Evolutionary conservation across 92 coral and sea anemone genomes (phyloP), one percentile per base, ranked within the genome.

Genomic region (Paragorgia papillata): DNA sequence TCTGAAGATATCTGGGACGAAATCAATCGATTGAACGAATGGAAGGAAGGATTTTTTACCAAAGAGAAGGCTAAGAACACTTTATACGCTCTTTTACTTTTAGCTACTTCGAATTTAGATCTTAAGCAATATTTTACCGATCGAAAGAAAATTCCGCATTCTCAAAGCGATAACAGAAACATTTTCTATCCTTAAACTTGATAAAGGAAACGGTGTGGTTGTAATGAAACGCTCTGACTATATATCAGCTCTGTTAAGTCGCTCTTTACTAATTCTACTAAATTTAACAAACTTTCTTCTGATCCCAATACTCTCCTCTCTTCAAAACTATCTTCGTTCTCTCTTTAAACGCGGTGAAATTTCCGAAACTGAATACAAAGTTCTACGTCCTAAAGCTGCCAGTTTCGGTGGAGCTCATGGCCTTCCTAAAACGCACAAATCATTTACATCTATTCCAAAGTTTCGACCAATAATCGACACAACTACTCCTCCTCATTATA

Each of bases 401-500:
- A 6, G 17, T 51, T 51, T 51, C 29, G 69, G 80, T 51, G 3
- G 82, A 26, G 75, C 75, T 15, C 46, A 62, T 62, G 64, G 75
- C 41, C 43, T 62, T 31, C 63, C 75, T 33, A 77, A 77, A 65
- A 77, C 66, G 28, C 82, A 62, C 43, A 62, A 77, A 53, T 35
- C 28, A 24, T 77, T 20, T 43, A 39, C 15, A 24, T 54, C 65
- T 21, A 32, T 77, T 17, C 82, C 75, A 1, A 62, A 77, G 48
- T 77, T 62, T 48, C 75, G 81, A 24, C 75, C 67, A 6, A 70
- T 69, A 33, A 59, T 49, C 15, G 69, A 80, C 41, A 80, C 70
- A 22, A 80, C 79, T 0, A 74, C 20, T 62, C 39, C 82, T 76
- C 82, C 46, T 8, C 74, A 80, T 62, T 67, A 62, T 54, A 80